phyloP scores from a whole-genome alignment of 2,797 vertebrate genomes.

The Novumbra hubbsi region DNA sequence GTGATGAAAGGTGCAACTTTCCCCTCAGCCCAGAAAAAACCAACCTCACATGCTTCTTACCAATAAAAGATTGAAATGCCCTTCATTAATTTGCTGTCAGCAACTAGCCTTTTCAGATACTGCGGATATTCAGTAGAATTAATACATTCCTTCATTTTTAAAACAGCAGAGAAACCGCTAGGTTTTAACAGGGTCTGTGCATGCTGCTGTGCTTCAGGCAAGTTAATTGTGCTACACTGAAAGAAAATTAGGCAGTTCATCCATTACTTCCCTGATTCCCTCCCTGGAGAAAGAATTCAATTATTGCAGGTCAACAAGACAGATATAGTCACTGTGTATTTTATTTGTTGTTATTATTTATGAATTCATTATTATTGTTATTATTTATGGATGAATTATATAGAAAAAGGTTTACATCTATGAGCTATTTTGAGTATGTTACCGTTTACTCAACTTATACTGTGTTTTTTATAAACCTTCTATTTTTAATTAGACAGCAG shows the following conservation, averaged over 20 bases:
- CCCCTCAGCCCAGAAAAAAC: neutral
- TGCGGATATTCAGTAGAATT: slow-evolving; percentile 36
- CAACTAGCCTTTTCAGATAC: slow-evolving; percentile 38
- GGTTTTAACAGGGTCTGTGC: slow-evolving; percentile 36
- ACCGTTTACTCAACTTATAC: neutral
- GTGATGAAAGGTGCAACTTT: neutral
- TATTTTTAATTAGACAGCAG: neutral
- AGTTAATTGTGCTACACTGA: slow-evolving; percentile 41
- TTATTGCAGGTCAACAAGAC: slow-evolving; percentile 57
- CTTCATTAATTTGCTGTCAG: slow-evolving; percentile 33
- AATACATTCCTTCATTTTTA: slow-evolving; percentile 45
- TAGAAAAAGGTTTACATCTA: too few species aligned
- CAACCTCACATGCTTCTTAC: slow-evolving; percentile 38
- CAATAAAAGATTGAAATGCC: slow-evolving; percentile 31
- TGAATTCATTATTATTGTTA: too few species aligned
- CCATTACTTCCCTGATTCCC: slow-evolving; percentile 46
- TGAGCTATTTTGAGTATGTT: neutral
- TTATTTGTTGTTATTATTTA: neutral
- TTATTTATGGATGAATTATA: neutral
- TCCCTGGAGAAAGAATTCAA: slow-evolving; percentile 48
- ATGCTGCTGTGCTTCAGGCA: slow-evolving; percentile 43
- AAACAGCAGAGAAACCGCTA: slow-evolving; percentile 28
- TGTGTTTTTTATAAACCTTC: neutral
- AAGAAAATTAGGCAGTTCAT: slow-evolving; percentile 46
- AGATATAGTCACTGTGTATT: slow-evolving; percentile 26